Base-by-base conservation (phyloP, 1,140 invertebrate genomes). In the Apis dorsata region DNA sequence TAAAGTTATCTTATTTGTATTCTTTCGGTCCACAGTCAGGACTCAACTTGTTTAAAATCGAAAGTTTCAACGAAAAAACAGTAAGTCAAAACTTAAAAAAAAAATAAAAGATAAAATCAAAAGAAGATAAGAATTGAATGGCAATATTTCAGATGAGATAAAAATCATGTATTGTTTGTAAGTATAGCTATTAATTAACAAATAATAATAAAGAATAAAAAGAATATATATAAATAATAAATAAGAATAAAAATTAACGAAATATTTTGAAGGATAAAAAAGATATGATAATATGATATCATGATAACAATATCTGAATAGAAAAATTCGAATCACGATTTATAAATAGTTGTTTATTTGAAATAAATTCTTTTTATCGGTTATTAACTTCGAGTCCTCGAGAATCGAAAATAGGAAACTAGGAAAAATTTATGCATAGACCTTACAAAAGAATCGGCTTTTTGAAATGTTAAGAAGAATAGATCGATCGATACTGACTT, bases 141-240 rank as follows among this genome's bases (percentile, higher is more conserved):
- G 21, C 21, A 7, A 69, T 65, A 10, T 72, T 44, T 21, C 73
- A 68, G 63, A 86, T 24, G 53, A 77, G 70, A 65, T 73, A 75
- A 84, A 62, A 65, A 15, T 62, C 24, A 21, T 28, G 63, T 68
- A 44, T 28, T 55, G 65, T 28, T 77, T 71, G n/a, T 63, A 74
- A 49, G 19, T 55, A 81, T 66, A 44, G 24, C 71, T n/a, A 44
- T 53, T 9, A 79, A 49, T 80, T 75, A 76, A 68, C 80, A 65
- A 65, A 65, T 28, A 65, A 76, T 44, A 44, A 73, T 83, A 79
- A 73, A 73, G n/a, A n/a, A n/a, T n/a, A n/a, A n/a, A n/a, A n/a
- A n/a, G n/a, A n/a, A n/a, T n/a, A n/a, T n/a, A 86, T 44, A 44
- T 63, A 28, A 85, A 72, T 60, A 34, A 73, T 83, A 79, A 73